These are phyloP conservation scores for Carassius auratus DNA, from an alignment of 2,113 vertebrate species.

Conservation along the genomic window DNA sequence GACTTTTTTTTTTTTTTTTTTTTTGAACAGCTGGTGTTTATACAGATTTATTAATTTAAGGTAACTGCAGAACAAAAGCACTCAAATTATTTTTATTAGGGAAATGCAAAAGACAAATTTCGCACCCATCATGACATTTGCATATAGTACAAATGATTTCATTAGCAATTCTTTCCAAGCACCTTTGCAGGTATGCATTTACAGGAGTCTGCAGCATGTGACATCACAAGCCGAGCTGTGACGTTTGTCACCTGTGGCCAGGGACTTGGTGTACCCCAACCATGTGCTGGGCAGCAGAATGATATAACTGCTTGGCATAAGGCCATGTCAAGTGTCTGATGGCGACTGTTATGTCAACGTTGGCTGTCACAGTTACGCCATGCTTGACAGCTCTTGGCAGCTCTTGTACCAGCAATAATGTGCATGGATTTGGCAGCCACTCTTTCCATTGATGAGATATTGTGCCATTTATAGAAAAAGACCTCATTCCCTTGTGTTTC, in stretches of 20 bases:
- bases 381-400: constrained; percentile 12
- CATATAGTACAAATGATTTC: background rate
- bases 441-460: constrained; percentile 14
- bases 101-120: background rate
- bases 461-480: constrained; percentile 7
- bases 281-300: background rate
- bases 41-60: background rate
- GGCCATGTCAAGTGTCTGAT: constrained; percentile 13
- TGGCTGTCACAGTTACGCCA: constrained; percentile 20
- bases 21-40: background rate
- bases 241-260: background rate
- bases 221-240: constrained; percentile 16
- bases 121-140: background rate
- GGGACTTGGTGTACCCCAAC: constrained; percentile 50
- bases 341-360: constrained; percentile 1
- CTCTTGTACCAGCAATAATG: background rate
- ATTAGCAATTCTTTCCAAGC: background rate
- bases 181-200: background rate
- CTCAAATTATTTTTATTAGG: background rate
- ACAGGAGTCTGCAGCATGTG: constrained; percentile 1
- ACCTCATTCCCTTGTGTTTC: background rate
- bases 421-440: background rate
- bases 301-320: constrained; percentile 8
- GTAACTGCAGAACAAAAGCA: background rate
- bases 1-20: background rate